phyloP scores from a whole-genome alignment of 37 sponge, comb jelly and placozoan species.

The Spongilla lacustris region DNA sequence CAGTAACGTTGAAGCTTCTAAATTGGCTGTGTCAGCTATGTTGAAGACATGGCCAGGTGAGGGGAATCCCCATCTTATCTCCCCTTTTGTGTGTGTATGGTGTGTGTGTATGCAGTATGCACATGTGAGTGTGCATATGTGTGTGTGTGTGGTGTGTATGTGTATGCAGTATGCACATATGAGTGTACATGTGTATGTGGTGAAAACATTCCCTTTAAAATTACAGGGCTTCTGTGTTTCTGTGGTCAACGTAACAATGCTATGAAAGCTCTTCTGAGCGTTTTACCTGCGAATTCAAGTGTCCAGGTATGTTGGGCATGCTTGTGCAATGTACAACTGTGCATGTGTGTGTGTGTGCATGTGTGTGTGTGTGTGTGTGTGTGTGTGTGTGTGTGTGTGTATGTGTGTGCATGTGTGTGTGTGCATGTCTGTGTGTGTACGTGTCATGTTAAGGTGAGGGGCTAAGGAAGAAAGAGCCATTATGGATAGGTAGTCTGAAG shows the following conservation, averaged over 20 bases:
- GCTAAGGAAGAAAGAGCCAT: too few relatives aligned
- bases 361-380: too few relatives aligned
- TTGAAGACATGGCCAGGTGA: conserved; percentile 77
- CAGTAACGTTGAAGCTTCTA: conserved; percentile 54
- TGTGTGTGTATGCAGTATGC: background rate
- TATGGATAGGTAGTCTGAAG: too few relatives aligned
- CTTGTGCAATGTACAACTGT: background rate
- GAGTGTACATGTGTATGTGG: background rate
- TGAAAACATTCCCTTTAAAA: background rate
- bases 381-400: background rate
- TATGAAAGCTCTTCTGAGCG: conserved; percentile 32
- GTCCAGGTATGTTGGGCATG: conserved; percentile 34
- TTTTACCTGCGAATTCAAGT: conserved; percentile 37
- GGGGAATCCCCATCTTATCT: background rate
- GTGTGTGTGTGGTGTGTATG: background rate
- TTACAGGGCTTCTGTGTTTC: conserved; percentile 25
- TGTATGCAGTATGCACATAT: background rate
- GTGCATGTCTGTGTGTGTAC: background rate
- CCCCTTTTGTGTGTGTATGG: background rate
- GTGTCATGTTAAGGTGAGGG: background rate
- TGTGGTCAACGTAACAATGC: conserved; percentile 30
- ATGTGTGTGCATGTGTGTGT: background rate
- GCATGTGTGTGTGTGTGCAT: background rate
- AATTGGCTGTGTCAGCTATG: conserved; percentile 54
- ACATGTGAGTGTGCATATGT: background rate